Base-by-base conservation (phyloP, 2,113 vertebrate species). In the Ctenomys sociabilis region DNA sequence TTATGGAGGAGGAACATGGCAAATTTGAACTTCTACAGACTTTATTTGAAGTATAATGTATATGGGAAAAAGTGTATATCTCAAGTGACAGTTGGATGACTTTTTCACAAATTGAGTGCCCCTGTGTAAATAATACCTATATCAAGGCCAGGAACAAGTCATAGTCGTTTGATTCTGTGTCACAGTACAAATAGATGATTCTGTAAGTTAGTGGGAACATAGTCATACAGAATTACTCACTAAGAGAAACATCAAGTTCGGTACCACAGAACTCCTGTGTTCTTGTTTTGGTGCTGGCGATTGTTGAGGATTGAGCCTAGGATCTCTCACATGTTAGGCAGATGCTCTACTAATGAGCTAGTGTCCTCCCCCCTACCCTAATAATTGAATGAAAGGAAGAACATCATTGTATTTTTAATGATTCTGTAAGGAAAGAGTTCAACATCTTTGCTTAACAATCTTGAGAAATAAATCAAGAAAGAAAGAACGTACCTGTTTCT, bases 401-500 rank as follows among this genome's bases (percentile, higher is more conserved):
- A 63, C n/a, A n/a, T 68, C 10, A 61, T 68, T 68, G 24, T 84
- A 78, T 37, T 93, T 93, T 93, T 85, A 94, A 86, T 86, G 17
- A 72, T 92, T 49, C 2, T 17, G 9, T 83, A 32, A 32, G 59
- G 26, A 77, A 92, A 82, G 2, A 5, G 11, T 90, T 95, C 8
- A 40, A 17, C 14, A 40, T 40, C n/a, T 87, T 90, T 94, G 43
- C n/a, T 92, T 90, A 32, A 83, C 32, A 72, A 7, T 92, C 75
- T 92, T 95, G 52, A 94, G 49, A 95, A 87, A 89, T 64, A 88
- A 93, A 78, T 87, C 17, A 83, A 85, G 32, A 91, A 90, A 57
- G 45, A 75, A 64, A 61, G 73, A 86, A 43, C 28, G 61, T 1
- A n/a, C 2, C 24, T 92, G 9, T 63, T 72, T 92, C 28, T 94